Conservation (phyloP, 2,113 vertebrate genomes). For the Sisor rabdophorus region DNA sequence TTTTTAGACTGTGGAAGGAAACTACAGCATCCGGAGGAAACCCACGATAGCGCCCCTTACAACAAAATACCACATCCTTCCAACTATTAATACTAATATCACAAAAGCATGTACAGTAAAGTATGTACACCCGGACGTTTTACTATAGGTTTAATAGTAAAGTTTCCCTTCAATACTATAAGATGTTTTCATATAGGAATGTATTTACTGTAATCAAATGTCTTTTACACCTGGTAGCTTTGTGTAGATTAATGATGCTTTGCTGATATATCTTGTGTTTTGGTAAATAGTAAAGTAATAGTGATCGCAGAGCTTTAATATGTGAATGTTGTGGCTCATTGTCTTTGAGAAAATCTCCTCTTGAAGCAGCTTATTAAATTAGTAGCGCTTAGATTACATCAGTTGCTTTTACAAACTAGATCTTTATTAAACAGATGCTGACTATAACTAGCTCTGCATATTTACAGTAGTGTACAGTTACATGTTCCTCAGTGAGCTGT, state of each 20-base stretch:
- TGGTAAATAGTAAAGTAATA: neutral
- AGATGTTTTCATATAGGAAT: too few relatives aligned
- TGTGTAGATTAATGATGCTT: neutral
- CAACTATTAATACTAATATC: too few relatives aligned
- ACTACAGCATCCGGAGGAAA: too few relatives aligned
- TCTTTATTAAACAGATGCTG: slow-evolving; percentile 4
- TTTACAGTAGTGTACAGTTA: slow-evolving; percentile 34
- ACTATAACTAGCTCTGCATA: slow-evolving; percentile 6
- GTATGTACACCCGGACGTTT: too few relatives aligned
- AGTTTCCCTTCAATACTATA: too few relatives aligned
- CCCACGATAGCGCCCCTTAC: too few relatives aligned
- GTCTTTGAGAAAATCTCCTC: slow-evolving; percentile 14
- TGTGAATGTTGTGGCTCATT: neutral
- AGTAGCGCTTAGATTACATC: slow-evolving; percentile 19
- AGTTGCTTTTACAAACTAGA: slow-evolving; percentile 7
- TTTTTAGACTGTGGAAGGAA: too few relatives aligned
- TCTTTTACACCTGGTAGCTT: neutral
- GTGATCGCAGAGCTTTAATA: neutral
- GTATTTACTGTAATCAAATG: neutral
- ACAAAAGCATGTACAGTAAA: too few relatives aligned
- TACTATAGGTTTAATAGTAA: too few relatives aligned
- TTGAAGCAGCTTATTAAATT: slow-evolving; percentile 10
- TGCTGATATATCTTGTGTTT: neutral
- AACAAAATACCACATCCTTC: too few relatives aligned
- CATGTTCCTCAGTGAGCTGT: slow-evolving; percentile 26